Evolutionary conservation across 2,797 vertebrate species (phyloP).

Genomic region (Triplophysa yarkandensis): DNA sequence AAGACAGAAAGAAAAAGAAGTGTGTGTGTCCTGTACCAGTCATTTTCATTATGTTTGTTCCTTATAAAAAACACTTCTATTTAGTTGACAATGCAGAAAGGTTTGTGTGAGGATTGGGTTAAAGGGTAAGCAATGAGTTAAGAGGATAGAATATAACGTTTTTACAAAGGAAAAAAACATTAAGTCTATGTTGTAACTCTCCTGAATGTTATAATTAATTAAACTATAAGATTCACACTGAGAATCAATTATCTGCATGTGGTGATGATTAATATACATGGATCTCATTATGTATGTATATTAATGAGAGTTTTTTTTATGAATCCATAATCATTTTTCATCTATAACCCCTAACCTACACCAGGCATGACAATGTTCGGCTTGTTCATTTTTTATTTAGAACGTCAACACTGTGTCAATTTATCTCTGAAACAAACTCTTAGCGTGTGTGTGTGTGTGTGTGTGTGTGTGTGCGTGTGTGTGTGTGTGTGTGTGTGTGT

Average conservation of each 20-base stretch:
- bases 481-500: constrained; percentile 35
- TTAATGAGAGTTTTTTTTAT: neutral
- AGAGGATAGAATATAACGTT: too few species aligned
- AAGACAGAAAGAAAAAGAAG: too few species aligned
- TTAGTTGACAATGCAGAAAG: too few species aligned
- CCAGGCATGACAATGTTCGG: neutral
- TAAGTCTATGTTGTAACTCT: neutral
- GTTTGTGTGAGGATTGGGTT: too few species aligned
- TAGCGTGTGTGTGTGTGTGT: constrained; percentile 16
- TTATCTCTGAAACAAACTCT: constrained; percentile 4
- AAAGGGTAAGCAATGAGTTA: too few species aligned
- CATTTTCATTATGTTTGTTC: too few species aligned
- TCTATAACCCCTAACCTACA: neutral
- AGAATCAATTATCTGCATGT: constrained; percentile 14
- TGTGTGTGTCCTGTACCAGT: too few species aligned
- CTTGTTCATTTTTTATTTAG: neutral
- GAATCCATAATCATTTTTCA: neutral
- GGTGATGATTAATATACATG: constrained; percentile 30
- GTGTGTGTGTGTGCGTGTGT: constrained; percentile 50
- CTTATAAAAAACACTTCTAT: too few species aligned
- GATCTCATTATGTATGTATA: neutral
- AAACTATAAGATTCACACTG: constrained; percentile 11
- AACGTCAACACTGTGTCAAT: neutral
- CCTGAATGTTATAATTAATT: constrained; percentile 28
- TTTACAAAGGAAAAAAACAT: too few species aligned